phyloP scores from a whole-genome alignment of 2,797 vertebrate genomes.

The Pipistrellus pipistrellus region DNA sequence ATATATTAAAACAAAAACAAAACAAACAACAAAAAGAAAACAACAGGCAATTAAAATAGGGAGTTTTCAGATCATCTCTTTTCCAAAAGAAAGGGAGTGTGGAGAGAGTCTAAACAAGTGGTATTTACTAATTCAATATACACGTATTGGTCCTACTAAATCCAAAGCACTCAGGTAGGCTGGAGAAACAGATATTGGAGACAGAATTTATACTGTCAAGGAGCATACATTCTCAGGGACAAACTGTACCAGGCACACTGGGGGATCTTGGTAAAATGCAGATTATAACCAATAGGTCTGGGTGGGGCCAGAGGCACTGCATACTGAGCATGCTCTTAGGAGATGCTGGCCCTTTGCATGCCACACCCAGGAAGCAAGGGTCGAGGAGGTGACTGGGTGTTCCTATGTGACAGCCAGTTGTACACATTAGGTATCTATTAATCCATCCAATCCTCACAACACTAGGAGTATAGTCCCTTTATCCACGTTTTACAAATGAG shows the following conservation, averaged over 20 bases:
- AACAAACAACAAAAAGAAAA: not conserved
- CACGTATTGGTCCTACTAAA: not conserved
- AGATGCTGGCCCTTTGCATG: not conserved
- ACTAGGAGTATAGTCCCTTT: not conserved
- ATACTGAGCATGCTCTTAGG: not conserved
- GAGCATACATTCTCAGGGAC: not conserved
- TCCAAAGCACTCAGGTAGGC: not conserved
- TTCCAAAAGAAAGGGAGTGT: not conserved
- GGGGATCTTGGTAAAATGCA: not conserved
- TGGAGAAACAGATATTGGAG: not conserved
- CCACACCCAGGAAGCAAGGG: not conserved
- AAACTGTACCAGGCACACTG: not conserved
- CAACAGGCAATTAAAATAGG: not conserved
- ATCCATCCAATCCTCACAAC: not conserved
- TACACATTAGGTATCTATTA: not conserved
- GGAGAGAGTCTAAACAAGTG: not conserved
- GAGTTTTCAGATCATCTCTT: slow-evolving; percentile 23
- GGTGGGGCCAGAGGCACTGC: not conserved
- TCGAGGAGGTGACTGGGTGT: not conserved
- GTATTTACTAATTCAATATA: not conserved
- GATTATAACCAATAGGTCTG: not conserved
- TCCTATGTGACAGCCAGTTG: not conserved
- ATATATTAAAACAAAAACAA: too few species aligned
- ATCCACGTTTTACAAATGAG: not conserved
- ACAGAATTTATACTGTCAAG: not conserved